Percentiles rank a stretch among this genome's conserved stretches.
Conservation (phyloP, 1,140 invertebrate genomes). For the Atopsyche davidsoni region DNA sequence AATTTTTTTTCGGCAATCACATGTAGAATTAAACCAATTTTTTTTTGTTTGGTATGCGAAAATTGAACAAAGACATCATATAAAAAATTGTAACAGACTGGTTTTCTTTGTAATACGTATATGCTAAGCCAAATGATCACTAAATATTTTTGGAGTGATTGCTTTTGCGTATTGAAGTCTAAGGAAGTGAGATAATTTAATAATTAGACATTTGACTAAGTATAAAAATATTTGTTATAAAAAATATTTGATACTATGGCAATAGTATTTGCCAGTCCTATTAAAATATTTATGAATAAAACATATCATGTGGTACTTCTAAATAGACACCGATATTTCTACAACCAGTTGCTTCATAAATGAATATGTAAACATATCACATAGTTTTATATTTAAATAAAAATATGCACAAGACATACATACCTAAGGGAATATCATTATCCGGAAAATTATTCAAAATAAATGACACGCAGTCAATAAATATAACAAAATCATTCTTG, state of each 20-base stretch:
- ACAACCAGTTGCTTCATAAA: too few species aligned
- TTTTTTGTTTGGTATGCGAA: background rate
- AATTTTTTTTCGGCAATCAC: background rate
- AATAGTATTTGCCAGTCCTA: too few species aligned
- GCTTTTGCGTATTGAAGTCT: too few species aligned
- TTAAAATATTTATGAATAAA: too few species aligned
- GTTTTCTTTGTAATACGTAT: background rate
- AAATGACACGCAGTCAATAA: conserved; percentile 10
- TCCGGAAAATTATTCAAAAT: conserved; percentile 14
- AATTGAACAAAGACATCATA: background rate
- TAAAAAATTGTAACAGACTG: conserved; percentile 3
- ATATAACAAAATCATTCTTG: conserved; percentile 20
- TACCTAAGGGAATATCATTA: conserved; percentile 21
- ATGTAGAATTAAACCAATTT: background rate
- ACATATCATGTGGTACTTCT: too few species aligned
- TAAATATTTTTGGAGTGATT: background rate
- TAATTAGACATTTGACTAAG: too few species aligned
- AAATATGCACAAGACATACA: conserved; percentile 3
- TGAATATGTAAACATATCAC: background rate
- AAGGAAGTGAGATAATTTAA: too few species aligned
- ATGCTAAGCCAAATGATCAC: background rate
- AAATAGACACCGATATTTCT: too few species aligned
- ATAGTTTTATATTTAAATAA: background rate
- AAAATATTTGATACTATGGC: too few species aligned
- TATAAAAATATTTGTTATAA: too few species aligned